These are phyloP conservation scores for Pseudonaja textilis DNA, from an alignment of 2,113 vertebrate genomes.

Conservation along the genomic window DNA sequence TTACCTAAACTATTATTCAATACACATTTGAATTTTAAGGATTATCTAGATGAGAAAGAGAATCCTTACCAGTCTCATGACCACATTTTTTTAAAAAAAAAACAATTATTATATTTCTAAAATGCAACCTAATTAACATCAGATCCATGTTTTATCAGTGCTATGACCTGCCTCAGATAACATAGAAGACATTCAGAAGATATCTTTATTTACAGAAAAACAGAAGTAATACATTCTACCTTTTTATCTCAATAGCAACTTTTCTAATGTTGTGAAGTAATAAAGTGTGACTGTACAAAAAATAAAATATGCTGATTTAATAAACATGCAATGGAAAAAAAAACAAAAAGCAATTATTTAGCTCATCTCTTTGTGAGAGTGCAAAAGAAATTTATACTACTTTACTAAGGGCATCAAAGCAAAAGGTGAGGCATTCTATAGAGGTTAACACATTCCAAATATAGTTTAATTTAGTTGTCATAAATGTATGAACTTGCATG, in stretches of 20 bases:
- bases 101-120: background rate
- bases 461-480: slow-evolving; percentile 12
- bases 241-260: slow-evolving; percentile 15
- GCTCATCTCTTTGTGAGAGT: background rate
- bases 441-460: background rate
- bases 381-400: background rate
- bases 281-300: slow-evolving; percentile 8
- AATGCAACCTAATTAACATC: background rate
- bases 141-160: background rate
- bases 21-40: background rate
- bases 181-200: background rate
- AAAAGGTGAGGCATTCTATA: background rate
- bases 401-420: slow-evolving; percentile 12
- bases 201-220: background rate
- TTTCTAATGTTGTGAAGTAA: slow-evolving; percentile 8
- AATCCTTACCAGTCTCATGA: background rate
- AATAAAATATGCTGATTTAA: slow-evolving; percentile 24
- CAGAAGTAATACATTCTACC: background rate
- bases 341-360: slow-evolving; percentile 15
- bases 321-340: background rate
- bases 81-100: background rate
- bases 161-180: background rate
- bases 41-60: background rate
- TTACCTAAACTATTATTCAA: background rate
- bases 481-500: background rate